These are phyloP conservation scores for Fragum sueziense DNA, from an alignment of 2,888 invertebrate genomes.

Conservation along the genomic window DNA sequence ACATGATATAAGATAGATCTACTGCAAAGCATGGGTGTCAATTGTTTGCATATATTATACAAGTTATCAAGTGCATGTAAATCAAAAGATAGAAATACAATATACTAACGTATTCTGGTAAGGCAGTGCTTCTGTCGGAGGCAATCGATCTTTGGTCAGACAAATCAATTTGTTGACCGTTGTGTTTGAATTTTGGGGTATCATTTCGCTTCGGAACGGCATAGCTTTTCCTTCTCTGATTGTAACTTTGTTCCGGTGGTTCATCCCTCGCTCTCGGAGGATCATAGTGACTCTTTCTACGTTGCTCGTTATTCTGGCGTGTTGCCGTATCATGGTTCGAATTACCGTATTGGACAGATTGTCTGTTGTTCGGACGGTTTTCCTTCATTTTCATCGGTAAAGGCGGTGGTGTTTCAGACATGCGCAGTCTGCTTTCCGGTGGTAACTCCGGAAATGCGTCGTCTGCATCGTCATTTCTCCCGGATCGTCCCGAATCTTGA, in stretches of 20 bases:
- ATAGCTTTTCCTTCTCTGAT: background rate
- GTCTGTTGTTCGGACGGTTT: background rate
- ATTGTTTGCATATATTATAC: too few relatives aligned
- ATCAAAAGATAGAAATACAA: too few relatives aligned
- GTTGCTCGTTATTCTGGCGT: background rate
- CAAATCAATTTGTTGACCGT: background rate
- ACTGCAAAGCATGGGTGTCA: too few relatives aligned
- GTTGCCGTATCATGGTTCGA: background rate
- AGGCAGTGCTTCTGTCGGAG: background rate
- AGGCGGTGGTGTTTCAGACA: constrained; percentile 9
- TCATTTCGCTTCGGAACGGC: background rate
- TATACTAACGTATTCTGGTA: too few relatives aligned
- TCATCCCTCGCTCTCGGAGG: background rate
- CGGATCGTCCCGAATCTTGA: background rate
- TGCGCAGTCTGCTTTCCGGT: background rate
- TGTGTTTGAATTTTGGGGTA: background rate
- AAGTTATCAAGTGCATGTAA: too few relatives aligned
- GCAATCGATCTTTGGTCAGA: background rate
- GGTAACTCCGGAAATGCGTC: background rate
- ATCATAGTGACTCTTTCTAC: background rate
- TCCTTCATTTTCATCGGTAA: background rate
- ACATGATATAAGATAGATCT: too few relatives aligned
- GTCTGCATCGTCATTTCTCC: background rate
- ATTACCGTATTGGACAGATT: background rate
- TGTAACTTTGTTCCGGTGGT: background rate